Percentiles rank a stretch among this genome's conserved stretches.
These are phyloP conservation scores for Kryphioiulus occultus DNA, from an alignment of 2,888 invertebrate species.

Conservation along the genomic window DNA sequence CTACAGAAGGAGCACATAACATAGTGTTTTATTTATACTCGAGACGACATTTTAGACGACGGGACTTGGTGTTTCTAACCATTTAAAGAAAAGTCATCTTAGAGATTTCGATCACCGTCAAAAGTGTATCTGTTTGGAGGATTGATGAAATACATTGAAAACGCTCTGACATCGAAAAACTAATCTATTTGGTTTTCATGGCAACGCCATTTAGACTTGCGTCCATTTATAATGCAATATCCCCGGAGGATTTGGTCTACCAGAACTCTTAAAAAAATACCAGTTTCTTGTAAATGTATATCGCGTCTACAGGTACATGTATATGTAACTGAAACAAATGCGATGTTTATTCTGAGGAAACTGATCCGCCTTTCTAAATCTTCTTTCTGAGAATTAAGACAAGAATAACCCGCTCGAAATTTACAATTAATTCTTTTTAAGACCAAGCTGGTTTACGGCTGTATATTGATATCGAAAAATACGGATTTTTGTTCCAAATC, in stretches of 20 bases:
- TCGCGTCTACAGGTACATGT: no score
- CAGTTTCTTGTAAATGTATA: neutral
- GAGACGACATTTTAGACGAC: neutral
- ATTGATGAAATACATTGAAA: slow-evolving; percentile 17
- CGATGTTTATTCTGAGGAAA: neutral
- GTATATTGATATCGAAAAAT: neutral
- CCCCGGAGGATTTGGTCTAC: slow-evolving; percentile 16
- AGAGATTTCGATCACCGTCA: slow-evolving; percentile 7
- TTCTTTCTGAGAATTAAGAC: neutral
- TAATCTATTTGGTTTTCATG: slow-evolving; percentile 23
- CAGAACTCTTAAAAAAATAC: neutral
- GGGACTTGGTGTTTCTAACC: neutral
- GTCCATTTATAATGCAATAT: slow-evolving; percentile 23
- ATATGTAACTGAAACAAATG: neutral
- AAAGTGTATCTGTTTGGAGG: neutral
- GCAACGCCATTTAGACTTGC: slow-evolving; percentile 9
- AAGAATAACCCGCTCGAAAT: neutral
- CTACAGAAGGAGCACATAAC: neutral
- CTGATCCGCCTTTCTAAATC: neutral
- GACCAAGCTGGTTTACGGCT: neutral
- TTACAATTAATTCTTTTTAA: neutral
- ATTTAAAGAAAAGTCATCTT: slow-evolving; percentile 8
- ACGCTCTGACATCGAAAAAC: slow-evolving; percentile 9
- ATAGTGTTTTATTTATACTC: slow-evolving; percentile 15
- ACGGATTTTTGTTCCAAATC: neutral